phyloP scores from a whole-genome alignment of 2,888 invertebrate species.

The Cerceris rybyensis region DNA sequence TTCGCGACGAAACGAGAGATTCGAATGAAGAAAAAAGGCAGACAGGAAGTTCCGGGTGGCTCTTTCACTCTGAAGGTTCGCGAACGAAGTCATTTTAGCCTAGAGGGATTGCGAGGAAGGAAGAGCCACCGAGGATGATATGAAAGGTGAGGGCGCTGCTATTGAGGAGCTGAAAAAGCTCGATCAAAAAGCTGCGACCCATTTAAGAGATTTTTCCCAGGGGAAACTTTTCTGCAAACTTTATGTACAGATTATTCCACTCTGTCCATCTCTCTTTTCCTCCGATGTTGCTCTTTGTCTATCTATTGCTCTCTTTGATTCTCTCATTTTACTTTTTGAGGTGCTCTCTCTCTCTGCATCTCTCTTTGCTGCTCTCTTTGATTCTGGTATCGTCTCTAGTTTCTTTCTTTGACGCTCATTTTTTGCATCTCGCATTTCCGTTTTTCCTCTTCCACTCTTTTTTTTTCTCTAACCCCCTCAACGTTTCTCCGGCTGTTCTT shows the following conservation, averaged over 20 bases:
- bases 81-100: conserved; percentile 37
- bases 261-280: no score
- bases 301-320: no score
- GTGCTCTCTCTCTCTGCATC: no score
- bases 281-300: no score
- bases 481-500: neutral
- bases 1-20: no score
- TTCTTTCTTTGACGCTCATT: neutral
- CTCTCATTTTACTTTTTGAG: no score
- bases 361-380: no score
- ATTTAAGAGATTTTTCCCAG: conserved; percentile 36
- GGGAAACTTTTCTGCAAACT: neutral
- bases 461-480: neutral
- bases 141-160: conserved; percentile 10
- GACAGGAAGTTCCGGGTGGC: conserved; percentile 10
- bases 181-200: conserved; percentile 51
- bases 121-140: conserved; percentile 25
- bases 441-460: neutral
- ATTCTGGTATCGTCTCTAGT: neutral
- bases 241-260: neutral
- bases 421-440: neutral
- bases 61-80: conserved; percentile 18
- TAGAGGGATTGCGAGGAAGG: conserved; percentile 31
- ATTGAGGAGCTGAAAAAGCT: conserved; percentile 40
- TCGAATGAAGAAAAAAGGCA: neutral